Percentiles rank a stretch among this genome's conserved stretches.
Evolutionary conservation across 2,888 invertebrate genomes (phyloP).

Genomic region (Escarpia spicata): DNA sequence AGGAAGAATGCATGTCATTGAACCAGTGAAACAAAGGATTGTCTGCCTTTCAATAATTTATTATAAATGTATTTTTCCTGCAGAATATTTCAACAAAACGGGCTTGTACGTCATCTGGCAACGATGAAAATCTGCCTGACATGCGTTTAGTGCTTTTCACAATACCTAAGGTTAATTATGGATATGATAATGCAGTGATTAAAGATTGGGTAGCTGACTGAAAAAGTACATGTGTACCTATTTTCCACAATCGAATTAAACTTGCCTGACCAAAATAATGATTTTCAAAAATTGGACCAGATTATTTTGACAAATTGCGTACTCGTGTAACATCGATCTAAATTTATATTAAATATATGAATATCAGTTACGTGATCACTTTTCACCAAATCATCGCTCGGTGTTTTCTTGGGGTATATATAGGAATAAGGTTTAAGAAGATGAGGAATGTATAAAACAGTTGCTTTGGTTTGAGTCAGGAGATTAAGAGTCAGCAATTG

Average conservation of each 20-base stretch:
- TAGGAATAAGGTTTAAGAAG: background rate
- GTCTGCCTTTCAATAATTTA: no score
- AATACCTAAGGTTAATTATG: no score
- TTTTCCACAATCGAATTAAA: background rate
- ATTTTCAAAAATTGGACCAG: background rate
- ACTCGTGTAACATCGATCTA: background rate
- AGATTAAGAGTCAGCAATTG: no score
- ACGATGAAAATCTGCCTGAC: no score
- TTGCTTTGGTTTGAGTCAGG: background rate
- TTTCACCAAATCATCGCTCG: background rate
- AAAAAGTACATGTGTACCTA: background rate
- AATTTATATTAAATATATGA: background rate
- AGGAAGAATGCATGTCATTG: background rate
- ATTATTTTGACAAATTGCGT: background rate
- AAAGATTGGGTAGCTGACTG: no score
- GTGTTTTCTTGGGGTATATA: background rate
- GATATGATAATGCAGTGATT: no score
- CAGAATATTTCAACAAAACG: no score
- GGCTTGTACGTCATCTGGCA: no score
- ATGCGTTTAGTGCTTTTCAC: no score
- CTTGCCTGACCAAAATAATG: background rate
- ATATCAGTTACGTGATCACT: background rate
- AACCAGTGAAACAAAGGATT: no score
- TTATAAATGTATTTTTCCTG: no score
- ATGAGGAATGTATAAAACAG: background rate